Evolutionary conservation across 2,888 invertebrate species (phyloP), one percentile per base, ranked within the genome.

Genomic region (Rutpela maculata): DNA sequence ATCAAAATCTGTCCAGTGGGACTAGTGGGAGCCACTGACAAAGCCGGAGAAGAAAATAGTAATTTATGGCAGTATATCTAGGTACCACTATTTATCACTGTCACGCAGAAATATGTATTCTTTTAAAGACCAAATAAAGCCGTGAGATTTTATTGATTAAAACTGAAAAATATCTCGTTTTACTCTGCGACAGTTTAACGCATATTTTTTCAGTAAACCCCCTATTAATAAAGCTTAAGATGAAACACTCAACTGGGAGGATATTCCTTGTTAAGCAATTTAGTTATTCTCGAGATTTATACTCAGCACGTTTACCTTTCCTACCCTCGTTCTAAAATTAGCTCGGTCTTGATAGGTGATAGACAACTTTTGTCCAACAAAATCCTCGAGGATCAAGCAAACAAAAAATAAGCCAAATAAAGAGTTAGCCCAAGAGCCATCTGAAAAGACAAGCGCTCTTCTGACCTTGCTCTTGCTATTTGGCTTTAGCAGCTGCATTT

Each of bases 271-370:
- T 50, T 50, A 50, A 50, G 50, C 50, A 50, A 50, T 50, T 50
- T 50, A 50, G 12, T n/a, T 50, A 5, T 50, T 50, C 50, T 50
- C n/a, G 50, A 50, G 50, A 50, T 50, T 12, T n/a, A 50, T 50
- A 50, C 50, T 50, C 50, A 6, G 50, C 50, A 50, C 50, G n/a
- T 50, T 50, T 50, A 50, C 50, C 15, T 50, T 50, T 50, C 50
- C 38, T 38, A 70, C 60, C 70, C 60, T 70, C 18, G 43, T 57
- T 70, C 70, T 70, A 70, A 70, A 70, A 70, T 70, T 70, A 70
- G 60, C 70, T 38, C 59, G 60, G 43, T 60, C 70, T 17, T 1
- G 59, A 70, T 38, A 59, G 38, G 57, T 56, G 69, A 70, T 59
- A 70, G 38, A 70, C 60, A 70, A 22, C 59, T 60, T 70, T 43